Conservation (phyloP, 2,888 invertebrate species). For the Cephus spinipes region DNA sequence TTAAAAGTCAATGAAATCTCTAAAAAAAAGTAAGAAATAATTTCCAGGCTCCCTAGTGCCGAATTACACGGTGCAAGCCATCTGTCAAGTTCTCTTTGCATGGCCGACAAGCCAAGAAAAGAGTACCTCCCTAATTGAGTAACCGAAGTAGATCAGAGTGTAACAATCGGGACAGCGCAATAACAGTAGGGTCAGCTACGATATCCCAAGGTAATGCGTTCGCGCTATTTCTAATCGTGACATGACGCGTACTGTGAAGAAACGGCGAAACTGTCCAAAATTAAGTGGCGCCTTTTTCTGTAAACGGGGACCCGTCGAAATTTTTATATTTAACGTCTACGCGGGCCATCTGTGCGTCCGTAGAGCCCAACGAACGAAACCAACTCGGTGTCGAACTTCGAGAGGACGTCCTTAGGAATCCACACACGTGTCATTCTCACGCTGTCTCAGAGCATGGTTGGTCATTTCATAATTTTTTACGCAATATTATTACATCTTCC, state of each 20-base stretch:
- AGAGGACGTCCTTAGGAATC: not conserved
- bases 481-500: not conserved
- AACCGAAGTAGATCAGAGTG: not conserved
- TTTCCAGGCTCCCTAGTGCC: not conserved
- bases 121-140: not conserved
- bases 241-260: not conserved
- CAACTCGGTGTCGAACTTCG: not conserved
- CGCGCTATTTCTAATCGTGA: conserved; percentile 6
- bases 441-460: not conserved
- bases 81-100: not conserved
- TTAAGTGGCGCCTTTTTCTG: conserved; percentile 5
- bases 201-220: not conserved
- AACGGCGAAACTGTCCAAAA: conserved; percentile 3
- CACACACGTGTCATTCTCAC: not conserved
- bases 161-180: not conserved
- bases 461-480: not conserved
- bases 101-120: not conserved
- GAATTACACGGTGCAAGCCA: not conserved
- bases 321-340: conserved; percentile 6
- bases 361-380: not conserved
- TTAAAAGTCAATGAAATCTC: not conserved
- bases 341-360: not conserved
- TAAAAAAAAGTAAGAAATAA: not conserved
- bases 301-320: not conserved
- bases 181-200: not conserved